Evolutionary conservation across 2,888 invertebrate species (phyloP).

Genomic region (Drosophila suboccidentalis): DNA sequence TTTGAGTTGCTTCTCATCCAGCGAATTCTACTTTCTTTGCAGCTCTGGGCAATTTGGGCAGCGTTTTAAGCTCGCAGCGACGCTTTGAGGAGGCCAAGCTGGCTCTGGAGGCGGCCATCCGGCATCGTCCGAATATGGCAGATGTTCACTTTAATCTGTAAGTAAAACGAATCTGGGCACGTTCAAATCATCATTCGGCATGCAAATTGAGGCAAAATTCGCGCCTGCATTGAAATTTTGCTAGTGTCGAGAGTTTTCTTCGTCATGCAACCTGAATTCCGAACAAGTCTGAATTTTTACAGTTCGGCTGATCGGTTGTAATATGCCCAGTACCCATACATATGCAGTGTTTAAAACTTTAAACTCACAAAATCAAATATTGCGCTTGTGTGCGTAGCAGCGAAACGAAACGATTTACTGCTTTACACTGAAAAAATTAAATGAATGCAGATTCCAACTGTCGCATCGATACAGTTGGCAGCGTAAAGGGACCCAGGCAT

Average conservation of each 20-base stretch:
- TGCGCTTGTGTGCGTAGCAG: no score
- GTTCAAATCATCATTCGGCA: conserved; percentile 45
- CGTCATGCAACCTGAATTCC: conserved; percentile 37
- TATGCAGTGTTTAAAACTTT: no score
- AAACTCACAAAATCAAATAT: no score
- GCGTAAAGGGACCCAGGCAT: no score
- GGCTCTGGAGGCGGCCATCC: conserved; percentile 7
- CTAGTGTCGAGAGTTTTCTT: conserved; percentile 7
- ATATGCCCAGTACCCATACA: not conserved
- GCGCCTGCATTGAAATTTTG: conserved; percentile 45
- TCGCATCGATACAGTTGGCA: no score
- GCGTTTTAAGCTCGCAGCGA: conserved; percentile 96
- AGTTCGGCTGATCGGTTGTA: not conserved
- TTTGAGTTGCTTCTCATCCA: not conserved
- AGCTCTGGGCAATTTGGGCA: conserved; percentile 99
- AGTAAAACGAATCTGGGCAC: conserved; percentile 87
- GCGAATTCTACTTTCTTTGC: conserved; percentile 64
- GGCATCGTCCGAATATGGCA: conserved; percentile 97
- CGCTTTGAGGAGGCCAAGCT: conserved; percentile 91
- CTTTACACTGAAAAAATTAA: no score
- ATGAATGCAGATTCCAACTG: no score
- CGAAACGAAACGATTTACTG: no score
- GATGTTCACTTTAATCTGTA: conserved; percentile 99
- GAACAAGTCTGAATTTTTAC: not conserved
- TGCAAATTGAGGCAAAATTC: conserved; percentile 56